A percentile compares a stretch with the other conserved stretches of the same genome.
phyloP scores from a whole-genome alignment of 1,140 invertebrate species.

The Laodelphax striatellus region DNA sequence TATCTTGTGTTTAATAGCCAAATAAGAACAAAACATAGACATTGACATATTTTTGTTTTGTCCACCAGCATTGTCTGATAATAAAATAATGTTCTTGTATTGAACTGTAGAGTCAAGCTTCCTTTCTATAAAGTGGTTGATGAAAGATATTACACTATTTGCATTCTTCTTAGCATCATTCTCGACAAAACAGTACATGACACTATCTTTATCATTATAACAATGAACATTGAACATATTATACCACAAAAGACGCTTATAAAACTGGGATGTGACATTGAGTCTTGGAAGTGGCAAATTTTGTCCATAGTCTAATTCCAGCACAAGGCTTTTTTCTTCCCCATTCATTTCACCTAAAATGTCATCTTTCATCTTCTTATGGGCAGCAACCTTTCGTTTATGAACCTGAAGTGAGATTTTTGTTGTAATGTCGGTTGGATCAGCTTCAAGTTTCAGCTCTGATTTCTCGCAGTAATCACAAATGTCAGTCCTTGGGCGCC shows the following conservation, averaged over 20 bases:
- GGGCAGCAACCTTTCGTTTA: not conserved
- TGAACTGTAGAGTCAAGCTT: not conserved
- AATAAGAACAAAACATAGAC: not conserved
- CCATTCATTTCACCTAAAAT: not conserved
- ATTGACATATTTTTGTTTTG: not conserved
- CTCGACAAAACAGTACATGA: not conserved
- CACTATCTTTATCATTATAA: not conserved
- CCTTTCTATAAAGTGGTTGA: not conserved
- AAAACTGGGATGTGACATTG: not conserved
- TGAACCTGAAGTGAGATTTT: not conserved
- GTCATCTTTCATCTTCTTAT: not conserved
- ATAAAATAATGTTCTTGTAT: not conserved
- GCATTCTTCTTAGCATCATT: not conserved
- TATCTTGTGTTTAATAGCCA: not conserved
- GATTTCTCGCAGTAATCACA: not conserved
- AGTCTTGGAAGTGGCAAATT: not conserved
- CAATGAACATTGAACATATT: not conserved
- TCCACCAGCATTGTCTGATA: not conserved
- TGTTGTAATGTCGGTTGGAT: not conserved
- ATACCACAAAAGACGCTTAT: not conserved
- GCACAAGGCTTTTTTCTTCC: not conserved
- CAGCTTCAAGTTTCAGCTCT: not conserved
- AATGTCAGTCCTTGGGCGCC: not conserved
- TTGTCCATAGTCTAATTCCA: not conserved
- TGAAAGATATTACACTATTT: not conserved